Evolutionary conservation across 2,113 vertebrate genomes (phyloP), one percentile per base, ranked within the genome.

Genomic region (Callipepla squamata): DNA sequence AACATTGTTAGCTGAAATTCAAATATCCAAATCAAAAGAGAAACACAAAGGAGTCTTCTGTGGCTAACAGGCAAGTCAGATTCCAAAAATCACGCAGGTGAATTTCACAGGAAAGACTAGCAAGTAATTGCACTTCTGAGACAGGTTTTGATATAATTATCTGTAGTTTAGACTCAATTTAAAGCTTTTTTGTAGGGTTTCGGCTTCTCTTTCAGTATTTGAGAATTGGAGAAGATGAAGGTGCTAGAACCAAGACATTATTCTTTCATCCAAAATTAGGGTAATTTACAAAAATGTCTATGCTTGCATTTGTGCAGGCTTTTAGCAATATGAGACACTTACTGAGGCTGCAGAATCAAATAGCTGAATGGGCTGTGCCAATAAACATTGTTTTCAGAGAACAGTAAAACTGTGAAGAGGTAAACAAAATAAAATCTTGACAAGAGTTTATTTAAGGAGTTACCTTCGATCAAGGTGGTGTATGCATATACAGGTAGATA

Each of bases 401-500:
- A 87, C 66, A 74, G 1, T 3, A 70, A 66, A 7, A 17, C 36
- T 78, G 25, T 42, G 74, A 42, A 81, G 4, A 0, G 4, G 2
- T 40, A 40, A 40, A 40, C 40, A 40, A 40, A 40, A 40, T 12
- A 40, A 40, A 40, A 40, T 12, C 40, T 40, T 40, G 40, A 40
- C 11, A 12, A 40, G 40, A 69, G 38, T 28, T 67, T 59, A 55
- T 44, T 70, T 70, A 23, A 74, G 53, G 5, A 80, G 2, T 45
- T 59, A 28, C 10, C 7, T 23, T 40, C 5, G 13, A n/a, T 40
- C 44, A 70, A 75, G 5, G 7, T 30, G 2, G 0, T n/a, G 30
- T 2, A 10, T 66, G 16, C 8, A 9, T 12, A 3, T 45, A 1
- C 11, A 34, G 14, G 2, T 55, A 19, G 0, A 0, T 19, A 34